phyloP scores from a whole-genome alignment of 2,888 invertebrate species.

The Yponomeuta sedellus region DNA sequence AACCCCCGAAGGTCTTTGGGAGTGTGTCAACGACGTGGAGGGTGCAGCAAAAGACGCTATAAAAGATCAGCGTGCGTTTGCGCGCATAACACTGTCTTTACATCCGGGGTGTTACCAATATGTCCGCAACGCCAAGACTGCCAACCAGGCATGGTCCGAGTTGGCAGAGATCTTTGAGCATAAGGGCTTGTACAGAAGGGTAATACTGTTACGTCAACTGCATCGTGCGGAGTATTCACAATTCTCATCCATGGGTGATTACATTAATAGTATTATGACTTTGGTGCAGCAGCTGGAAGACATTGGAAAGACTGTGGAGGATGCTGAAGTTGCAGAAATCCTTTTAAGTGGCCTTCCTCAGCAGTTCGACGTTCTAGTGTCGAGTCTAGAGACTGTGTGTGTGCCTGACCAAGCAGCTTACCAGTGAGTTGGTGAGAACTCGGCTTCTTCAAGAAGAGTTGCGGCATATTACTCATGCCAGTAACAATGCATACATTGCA shows the following conservation, averaged over 20 bases:
- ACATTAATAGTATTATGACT: conserved; percentile 11
- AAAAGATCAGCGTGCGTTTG: too few species aligned
- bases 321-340: conserved; percentile 16
- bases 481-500: background rate
- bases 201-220: background rate
- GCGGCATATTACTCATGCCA: background rate
- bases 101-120: too few species aligned
- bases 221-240: background rate
- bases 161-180: too few species aligned
- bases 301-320: conserved; percentile 13
- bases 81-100: too few species aligned
- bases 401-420: background rate
- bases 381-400: background rate
- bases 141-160: too few species aligned
- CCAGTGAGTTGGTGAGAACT: background rate
- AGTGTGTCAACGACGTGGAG: too few species aligned
- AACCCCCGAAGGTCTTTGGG: too few species aligned
- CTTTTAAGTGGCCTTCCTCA: conserved; percentile 10
- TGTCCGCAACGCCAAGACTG: too few species aligned
- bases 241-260: conserved; percentile 9
- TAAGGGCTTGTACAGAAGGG: too few species aligned
- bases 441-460: conserved; percentile 2
- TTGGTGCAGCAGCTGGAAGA: conserved; percentile 17
- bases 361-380: background rate
- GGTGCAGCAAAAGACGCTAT: too few species aligned